These are phyloP conservation scores for Parasteatoda tepidariorum DNA, from an alignment of 1,140 invertebrate species.

Conservation along the genomic window DNA sequence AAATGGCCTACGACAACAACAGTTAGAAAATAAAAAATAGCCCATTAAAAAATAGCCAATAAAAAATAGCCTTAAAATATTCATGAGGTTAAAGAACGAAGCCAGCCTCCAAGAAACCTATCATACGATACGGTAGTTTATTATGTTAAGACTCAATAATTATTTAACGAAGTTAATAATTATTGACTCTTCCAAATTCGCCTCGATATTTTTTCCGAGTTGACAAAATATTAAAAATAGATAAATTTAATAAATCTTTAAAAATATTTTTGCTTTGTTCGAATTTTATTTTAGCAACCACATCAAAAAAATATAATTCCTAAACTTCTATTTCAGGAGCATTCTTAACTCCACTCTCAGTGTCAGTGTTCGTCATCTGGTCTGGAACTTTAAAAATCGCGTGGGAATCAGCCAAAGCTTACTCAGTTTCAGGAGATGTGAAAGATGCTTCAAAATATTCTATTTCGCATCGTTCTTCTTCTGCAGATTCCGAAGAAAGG, in stretches of 20 bases:
- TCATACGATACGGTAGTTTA: too few species aligned
- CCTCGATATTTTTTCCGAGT: not conserved
- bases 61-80: too few species aligned
- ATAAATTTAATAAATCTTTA: not conserved
- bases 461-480: not conserved
- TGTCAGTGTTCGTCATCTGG: conserved; percentile 31
- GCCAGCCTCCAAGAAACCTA: too few species aligned
- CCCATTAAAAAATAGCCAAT: too few species aligned
- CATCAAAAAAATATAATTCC: too few species aligned
- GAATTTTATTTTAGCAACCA: too few species aligned
- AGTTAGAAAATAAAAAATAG: too few species aligned
- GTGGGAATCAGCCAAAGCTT: conserved; percentile 3
- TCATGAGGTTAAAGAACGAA: too few species aligned
- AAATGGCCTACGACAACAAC: too few species aligned
- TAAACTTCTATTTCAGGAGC: conserved; percentile 43
- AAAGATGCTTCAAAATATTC: not conserved
- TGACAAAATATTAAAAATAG: not conserved
- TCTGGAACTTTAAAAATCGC: not conserved
- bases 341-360: conserved; percentile 13
- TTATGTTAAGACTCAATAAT: too few species aligned
- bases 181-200: not conserved
- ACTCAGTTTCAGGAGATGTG: not conserved
- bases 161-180: not conserved
- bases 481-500: not conserved
- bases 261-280: too few species aligned